Evolutionary conservation across 2,113 vertebrate species (phyloP).

Genomic region (Sitta europaea): DNA sequence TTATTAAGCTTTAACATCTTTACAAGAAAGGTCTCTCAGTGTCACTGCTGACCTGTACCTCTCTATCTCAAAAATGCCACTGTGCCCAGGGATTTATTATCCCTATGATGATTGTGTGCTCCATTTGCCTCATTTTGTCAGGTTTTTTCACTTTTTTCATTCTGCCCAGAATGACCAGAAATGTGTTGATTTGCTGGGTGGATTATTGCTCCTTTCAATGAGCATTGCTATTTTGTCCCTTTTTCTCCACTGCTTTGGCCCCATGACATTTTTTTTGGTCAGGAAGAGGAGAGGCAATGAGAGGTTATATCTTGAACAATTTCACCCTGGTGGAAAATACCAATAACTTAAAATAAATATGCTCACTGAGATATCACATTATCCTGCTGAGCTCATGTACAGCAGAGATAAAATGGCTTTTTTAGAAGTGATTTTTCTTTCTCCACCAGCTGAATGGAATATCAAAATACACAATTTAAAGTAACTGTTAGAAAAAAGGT

Average conservation of each 20-base stretch:
- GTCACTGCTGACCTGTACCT: not conserved
- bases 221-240: not conserved
- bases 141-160: not conserved
- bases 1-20: not conserved
- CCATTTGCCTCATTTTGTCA: not conserved
- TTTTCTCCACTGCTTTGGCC: not conserved
- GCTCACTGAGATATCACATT: not conserved
- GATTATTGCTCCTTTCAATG: not conserved
- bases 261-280: not conserved
- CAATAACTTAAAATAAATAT: constrained; percentile 46
- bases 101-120: not conserved
- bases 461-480: constrained; percentile 44
- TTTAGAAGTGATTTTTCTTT: constrained; percentile 29
- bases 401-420: constrained; percentile 39
- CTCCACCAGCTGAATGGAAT: constrained; percentile 3
- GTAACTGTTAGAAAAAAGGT: constrained; percentile 39
- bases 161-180: not conserved
- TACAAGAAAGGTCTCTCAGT: not conserved
- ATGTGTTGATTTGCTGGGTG: not conserved
- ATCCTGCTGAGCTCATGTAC: not conserved
- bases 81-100: not conserved
- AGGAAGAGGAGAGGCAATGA: not conserved
- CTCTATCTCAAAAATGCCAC: not conserved
- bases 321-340: constrained; percentile 22
- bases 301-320: not conserved